phyloP scores from a whole-genome alignment of 2,113 vertebrate genomes.

The Crotalus horridus region DNA sequence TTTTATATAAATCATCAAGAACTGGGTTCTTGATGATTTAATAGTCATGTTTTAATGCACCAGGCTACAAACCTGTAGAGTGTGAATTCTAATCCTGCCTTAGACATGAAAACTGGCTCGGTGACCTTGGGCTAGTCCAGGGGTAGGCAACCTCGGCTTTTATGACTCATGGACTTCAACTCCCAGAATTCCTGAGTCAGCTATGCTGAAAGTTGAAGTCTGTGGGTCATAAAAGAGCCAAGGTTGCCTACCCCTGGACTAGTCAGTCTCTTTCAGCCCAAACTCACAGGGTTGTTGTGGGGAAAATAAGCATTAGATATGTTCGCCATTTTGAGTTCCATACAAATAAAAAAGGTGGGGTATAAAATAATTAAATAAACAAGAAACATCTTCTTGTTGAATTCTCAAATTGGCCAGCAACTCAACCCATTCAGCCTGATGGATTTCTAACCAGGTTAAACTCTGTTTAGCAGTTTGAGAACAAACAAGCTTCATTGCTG shows the following conservation, averaged over 20 bases:
- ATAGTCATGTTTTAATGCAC: neutral
- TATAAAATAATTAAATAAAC: neutral
- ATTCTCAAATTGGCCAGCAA: neutral
- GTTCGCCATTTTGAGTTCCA: neutral
- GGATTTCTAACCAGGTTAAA: neutral
- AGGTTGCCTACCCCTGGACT: neutral
- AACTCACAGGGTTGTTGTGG: neutral
- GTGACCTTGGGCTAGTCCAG: neutral
- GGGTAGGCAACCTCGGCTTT: too few species aligned
- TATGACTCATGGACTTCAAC: too few species aligned
- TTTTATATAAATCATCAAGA: too few species aligned
- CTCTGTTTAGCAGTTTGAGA: neutral
- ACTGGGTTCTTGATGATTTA: neutral
- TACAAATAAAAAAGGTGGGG: neutral
- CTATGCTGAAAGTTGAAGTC: too few species aligned
- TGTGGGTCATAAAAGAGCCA: too few species aligned
- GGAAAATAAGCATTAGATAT: neutral
- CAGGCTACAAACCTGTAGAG: neutral
- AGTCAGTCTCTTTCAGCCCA: neutral
- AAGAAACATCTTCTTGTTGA: neutral
- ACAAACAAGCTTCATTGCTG: neutral
- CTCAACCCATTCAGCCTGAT: neutral
- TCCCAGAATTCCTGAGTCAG: too few species aligned
- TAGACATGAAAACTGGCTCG: neutral
- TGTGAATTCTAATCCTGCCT: neutral